Conservation (phyloP, 2,797 vertebrate genomes). For the Danio aesculapii region DNA sequence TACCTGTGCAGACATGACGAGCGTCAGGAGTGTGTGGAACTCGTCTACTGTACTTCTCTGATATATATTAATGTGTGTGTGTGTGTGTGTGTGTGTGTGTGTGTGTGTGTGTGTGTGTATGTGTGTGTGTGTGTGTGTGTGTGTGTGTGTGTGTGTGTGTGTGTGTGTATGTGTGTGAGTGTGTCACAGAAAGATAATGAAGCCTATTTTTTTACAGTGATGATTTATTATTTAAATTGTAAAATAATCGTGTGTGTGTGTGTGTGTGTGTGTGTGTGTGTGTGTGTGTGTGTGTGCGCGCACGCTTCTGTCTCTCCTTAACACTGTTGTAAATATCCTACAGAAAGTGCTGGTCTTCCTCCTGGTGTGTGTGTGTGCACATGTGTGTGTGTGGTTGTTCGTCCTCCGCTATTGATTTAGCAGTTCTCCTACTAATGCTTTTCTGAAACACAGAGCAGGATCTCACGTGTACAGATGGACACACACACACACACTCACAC, state of each 20-base stretch:
- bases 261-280: neutral
- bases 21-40: no score
- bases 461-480: slow-evolving; percentile 51
- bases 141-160: neutral
- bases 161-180: neutral
- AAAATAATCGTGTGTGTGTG: neutral
- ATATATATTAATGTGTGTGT: no score
- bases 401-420: slow-evolving; percentile 64
- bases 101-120: no score
- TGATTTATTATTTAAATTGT: neutral
- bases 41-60: no score
- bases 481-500: slow-evolving; percentile 55
- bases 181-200: neutral
- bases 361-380: neutral
- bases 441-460: slow-evolving; percentile 59
- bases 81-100: no score
- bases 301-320: no score
- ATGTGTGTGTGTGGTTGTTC: slow-evolving; percentile 18
- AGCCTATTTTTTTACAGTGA: neutral
- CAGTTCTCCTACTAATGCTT: slow-evolving; percentile 60
- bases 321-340: slow-evolving; percentile 35
- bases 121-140: no score
- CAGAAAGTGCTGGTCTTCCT: slow-evolving; percentile 59
- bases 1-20: no score
- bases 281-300: no score